These are phyloP conservation scores for Drosophila baimaii DNA, from an alignment of 1,140 invertebrate genomes.

Conservation along the genomic window DNA sequence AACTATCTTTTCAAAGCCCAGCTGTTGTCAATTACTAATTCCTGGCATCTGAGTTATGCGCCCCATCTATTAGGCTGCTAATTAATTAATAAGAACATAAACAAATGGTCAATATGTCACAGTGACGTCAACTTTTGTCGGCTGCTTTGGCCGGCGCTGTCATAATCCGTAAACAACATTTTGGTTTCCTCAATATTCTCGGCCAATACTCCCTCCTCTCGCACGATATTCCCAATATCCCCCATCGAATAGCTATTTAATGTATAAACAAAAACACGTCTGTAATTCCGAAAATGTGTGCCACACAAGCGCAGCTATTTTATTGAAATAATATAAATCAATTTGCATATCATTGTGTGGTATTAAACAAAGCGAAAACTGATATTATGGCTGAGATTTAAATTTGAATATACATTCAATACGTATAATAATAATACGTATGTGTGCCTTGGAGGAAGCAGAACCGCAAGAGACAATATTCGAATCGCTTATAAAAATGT, in stretches of 20 bases:
- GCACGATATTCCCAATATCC: conserved; percentile 20
- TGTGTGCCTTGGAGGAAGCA: conserved; percentile 39
- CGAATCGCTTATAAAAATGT: conserved; percentile 64
- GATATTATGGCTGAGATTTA: conserved; percentile 68
- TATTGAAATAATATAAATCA: conserved; percentile 64
- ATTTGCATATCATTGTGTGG: conserved; percentile 51
- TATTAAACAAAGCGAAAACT: conserved; percentile 49
- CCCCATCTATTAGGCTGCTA: conserved; percentile 43
- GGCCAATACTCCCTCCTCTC: not conserved
- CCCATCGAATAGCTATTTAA: not conserved
- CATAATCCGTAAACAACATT: conserved; percentile 64
- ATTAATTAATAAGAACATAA: conserved; percentile 62
- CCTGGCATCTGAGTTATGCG: conserved; percentile 39
- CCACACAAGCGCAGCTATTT: conserved; percentile 32
- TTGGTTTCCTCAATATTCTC: conserved; percentile 34
- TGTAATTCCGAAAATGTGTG: conserved; percentile 29
- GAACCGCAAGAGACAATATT: conserved; percentile 62
- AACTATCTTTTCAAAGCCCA: conserved; percentile 19
- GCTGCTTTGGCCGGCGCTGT: conserved; percentile 45
- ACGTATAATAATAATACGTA: not conserved
- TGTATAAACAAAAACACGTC: conserved; percentile 22
- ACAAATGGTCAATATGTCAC: conserved; percentile 78
- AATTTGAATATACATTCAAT: conserved; percentile 48
- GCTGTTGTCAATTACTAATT: conserved; percentile 51
- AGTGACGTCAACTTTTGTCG: conserved; percentile 69